phyloP scores from a whole-genome alignment of 2,888 invertebrate genomes.

The Amphipoea lucens region DNA sequence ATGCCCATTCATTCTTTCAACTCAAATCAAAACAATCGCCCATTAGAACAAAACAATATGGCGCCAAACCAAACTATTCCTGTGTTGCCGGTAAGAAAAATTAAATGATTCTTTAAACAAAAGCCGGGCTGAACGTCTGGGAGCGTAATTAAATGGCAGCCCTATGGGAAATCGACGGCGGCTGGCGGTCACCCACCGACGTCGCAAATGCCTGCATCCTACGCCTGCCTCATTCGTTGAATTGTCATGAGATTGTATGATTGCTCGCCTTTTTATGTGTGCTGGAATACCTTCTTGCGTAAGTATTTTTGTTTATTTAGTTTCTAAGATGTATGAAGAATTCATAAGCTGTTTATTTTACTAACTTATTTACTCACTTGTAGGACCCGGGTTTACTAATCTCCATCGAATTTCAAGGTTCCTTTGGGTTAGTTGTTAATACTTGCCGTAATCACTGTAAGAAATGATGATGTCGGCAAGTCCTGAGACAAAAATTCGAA shows the following conservation, averaged over 20 bases:
- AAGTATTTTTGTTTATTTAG: background rate
- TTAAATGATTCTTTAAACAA: constrained; percentile 67
- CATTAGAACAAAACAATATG: constrained; percentile 46
- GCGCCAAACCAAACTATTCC: constrained; percentile 32
- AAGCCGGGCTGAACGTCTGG: constrained; percentile 56
- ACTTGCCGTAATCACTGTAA: background rate
- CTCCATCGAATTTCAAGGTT: background rate
- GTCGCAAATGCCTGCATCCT: constrained; percentile 28
- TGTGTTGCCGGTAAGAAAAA: constrained; percentile 60
- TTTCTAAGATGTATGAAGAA: background rate
- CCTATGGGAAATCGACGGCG: constrained; percentile 66
- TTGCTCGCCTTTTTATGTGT: constrained; percentile 8
- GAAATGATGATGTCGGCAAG: too few relatives aligned
- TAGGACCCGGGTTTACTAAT: too few relatives aligned
- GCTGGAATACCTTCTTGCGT: background rate
- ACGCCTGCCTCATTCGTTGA: constrained; percentile 1
- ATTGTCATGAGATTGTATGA: constrained; percentile 28
- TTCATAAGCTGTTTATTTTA: too few relatives aligned
- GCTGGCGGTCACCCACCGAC: constrained; percentile 62
- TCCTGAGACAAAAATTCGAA: too few relatives aligned
- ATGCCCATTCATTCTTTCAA: constrained; percentile 13
- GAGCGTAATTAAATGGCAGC: constrained; percentile 66
- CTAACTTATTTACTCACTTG: too few relatives aligned
- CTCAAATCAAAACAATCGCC: constrained; percentile 21
- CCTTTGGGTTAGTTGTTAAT: background rate